Evolutionary conservation across 2,113 vertebrate species (phyloP).

Genomic region (Sphaerodactylus townsendi): DNA sequence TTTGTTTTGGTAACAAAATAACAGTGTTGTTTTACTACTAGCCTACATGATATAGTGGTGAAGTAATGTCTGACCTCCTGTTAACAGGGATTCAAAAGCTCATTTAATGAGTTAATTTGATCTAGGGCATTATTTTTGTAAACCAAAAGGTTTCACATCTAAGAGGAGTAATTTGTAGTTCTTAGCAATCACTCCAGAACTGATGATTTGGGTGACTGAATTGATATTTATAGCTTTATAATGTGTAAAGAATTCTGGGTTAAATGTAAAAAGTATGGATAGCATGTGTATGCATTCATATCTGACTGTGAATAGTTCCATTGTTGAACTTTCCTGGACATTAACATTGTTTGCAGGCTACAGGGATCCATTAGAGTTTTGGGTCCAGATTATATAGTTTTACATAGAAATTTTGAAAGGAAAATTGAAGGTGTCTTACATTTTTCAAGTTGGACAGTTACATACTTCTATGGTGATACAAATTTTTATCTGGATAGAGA

Average conservation of each 20-base stretch:
- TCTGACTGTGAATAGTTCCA: not conserved
- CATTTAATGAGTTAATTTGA: not conserved
- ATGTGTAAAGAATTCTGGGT: not conserved
- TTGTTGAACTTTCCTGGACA: not conserved
- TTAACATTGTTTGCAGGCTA: not conserved
- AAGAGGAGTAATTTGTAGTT: not conserved
- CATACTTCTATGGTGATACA: not conserved
- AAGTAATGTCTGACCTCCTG: not conserved
- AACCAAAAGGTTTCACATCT: not conserved
- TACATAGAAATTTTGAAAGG: not conserved
- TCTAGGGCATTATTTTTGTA: not conserved
- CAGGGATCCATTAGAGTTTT: not conserved
- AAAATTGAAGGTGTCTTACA: not conserved
- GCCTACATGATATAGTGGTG: not conserved
- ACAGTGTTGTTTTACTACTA: not conserved
- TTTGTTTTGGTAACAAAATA: not conserved
- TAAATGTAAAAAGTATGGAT: not conserved
- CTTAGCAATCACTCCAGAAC: not conserved
- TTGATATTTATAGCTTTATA: not conserved
- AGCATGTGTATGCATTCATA: not conserved
- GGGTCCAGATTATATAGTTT: not conserved
- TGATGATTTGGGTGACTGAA: not conserved
- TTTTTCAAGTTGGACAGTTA: not conserved
- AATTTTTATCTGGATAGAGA: not conserved
- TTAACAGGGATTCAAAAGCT: not conserved